Evolutionary conservation across 2,113 vertebrate genomes (phyloP), one percentile per base, ranked within the genome.

Genomic region (Rhea americana): DNA sequence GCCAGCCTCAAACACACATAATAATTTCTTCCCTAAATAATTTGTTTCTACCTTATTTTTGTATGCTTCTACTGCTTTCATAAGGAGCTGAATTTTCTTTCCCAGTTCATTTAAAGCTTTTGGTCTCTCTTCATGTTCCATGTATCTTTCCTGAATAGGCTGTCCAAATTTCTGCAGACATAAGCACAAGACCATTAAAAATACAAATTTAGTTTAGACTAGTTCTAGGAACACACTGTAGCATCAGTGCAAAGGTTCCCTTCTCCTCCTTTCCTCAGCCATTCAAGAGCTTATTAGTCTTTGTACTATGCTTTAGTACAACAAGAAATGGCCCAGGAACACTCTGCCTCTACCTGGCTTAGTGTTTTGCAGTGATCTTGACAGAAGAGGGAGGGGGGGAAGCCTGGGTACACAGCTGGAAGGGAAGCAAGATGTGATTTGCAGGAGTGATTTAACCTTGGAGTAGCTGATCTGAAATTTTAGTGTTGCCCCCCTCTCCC

Each of bases 21-120:
- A 45, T 14, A 62, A 35, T 2, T 73, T 2, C 41, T 15, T 1
- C 48, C 7, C 11, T 26, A 7, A 39, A 35, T 28, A 7, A 59
- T 67, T 35, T 63, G 30, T 22, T 58, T 78, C 78, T 97, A 99
- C 99, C 98, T 99, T 99, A 76, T 98, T 98, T 96, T 98, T 99
- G 91, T 97, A 98, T n/a, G 97, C 97, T 94, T 99, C 99, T 87
- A 99, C 97, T 94, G 98, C 97, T 98, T 99, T 99, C 98, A 99
- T 98, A 94, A 98, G 98, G 61, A 98, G 97, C 58, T 99, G 99
- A 67, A 99, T 98, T 95, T 99, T 99, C 94, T 99, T 99, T 71
- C 99, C 99, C 72, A 99, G 97, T 83, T 99, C 99, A 72, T 99
- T 98, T 96, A 99, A 98, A 80, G 98, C 98, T 96, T 98, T 98